Conservation (phyloP, 2,888 invertebrate species). For the Imbricaverruca yamaguchii region DNA sequence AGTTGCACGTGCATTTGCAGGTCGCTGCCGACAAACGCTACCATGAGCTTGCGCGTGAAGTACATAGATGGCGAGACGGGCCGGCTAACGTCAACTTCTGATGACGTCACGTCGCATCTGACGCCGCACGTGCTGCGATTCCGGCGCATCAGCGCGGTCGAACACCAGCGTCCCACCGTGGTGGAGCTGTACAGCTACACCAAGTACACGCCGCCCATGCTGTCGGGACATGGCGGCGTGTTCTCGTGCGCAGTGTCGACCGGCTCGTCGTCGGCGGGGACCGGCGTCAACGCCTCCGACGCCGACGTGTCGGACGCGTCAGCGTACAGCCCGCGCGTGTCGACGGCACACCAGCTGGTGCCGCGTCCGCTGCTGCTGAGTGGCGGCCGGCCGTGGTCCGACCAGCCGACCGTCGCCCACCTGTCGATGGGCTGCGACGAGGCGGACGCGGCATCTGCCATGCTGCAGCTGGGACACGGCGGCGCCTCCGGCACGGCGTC, state of each 20-base stretch:
- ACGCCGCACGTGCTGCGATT: constrained; percentile 8
- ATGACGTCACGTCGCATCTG: background rate
- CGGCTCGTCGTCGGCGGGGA: background rate
- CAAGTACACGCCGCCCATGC: background rate
- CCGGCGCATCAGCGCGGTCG: background rate
- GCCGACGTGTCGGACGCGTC: background rate
- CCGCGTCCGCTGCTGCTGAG: too few species aligned
- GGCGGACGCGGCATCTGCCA: background rate
- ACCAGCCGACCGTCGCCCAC: background rate
- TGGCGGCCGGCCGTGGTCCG: background rate
- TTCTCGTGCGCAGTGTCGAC: background rate
- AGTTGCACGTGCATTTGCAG: too few species aligned
- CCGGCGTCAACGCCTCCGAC: background rate
- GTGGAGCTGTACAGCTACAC: background rate
- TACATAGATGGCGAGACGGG: too few species aligned
- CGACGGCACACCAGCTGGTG: background rate
- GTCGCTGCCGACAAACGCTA: too few species aligned
- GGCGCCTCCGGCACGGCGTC: background rate
- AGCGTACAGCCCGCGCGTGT: background rate
- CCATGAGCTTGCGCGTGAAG: too few species aligned
- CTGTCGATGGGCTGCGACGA: background rate
- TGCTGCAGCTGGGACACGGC: background rate
- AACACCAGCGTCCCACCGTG: background rate
- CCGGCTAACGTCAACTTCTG: too few species aligned
- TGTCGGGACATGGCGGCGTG: background rate